Base-by-base conservation (phyloP, 2,797 vertebrate species). In the Hydrocynus forskahlii region DNA sequence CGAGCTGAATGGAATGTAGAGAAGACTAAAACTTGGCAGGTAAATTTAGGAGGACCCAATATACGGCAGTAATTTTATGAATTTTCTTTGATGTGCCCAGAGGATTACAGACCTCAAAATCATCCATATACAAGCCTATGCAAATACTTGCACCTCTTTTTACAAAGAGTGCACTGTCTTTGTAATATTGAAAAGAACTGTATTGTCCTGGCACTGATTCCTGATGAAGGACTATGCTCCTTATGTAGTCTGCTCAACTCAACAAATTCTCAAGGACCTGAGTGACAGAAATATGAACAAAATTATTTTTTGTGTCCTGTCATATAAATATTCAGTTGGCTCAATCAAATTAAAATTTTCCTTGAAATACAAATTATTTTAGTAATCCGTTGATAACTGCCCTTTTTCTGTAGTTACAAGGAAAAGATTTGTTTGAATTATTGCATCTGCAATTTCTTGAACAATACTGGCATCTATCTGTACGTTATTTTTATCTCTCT, bases 31-130 rank as follows among this genome's bases (percentile, higher is more conserved):
- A 80, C 35, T 66, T 73, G 35, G 35, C 40, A n/a, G 66, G 82
- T 64, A 76, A 69, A 35, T 83, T 79, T 1, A 82, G 38, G 2
- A 77, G 1, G 9, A 82, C 69, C 69, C 76, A 78, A 64, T 71
- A 78, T 9, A 78, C 75, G 40, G 81, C 81, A 10, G 48, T 64
- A 55, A 82, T 82, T 19, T 78, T 82, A 21, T 82, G 75, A 21
- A 62, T 76, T 62, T 78, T 82, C 73, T 13, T 78, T 19, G 64
- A 72, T 12, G 74, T 63, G 0, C 81, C 81, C 54, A 73, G 48
- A 13, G 75, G 75, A 54, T 78, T 82, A 43, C 75, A 82, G 14
- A 73, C 43, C 67, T 82, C 75, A 43, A 81, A 76, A 1, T 81
- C 68, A 57, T 76, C 74, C 16, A 71, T 81, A 25, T 77, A 77